phyloP scores from a whole-genome alignment of 1,140 invertebrate genomes.

The Bombus fervidus region DNA sequence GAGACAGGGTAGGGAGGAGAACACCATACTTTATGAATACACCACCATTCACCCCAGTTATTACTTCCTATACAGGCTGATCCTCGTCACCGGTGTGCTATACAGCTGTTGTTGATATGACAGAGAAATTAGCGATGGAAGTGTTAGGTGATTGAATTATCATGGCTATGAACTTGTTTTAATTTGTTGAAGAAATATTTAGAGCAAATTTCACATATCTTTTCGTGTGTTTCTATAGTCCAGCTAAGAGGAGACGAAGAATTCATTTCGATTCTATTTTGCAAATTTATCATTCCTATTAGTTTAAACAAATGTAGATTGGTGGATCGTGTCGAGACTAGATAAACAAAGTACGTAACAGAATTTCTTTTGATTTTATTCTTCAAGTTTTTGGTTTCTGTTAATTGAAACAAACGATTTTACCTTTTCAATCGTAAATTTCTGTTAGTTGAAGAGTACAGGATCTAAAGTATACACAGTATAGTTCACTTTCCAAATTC shows the following conservation, averaged over 20 bases:
- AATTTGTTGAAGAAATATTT: background rate
- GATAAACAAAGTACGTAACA: background rate
- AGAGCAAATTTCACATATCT: background rate
- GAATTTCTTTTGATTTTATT: background rate
- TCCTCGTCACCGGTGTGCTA: conserved; percentile 32
- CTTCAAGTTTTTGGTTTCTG: background rate
- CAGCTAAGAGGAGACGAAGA: background rate
- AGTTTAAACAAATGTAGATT: background rate
- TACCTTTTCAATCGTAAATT: background rate
- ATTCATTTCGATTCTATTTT: background rate
- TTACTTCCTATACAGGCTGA: conserved; percentile 69
- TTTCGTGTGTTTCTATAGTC: background rate
- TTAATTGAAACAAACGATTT: no score
- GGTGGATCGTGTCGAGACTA: no score
- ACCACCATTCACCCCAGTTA: conserved; percentile 75
- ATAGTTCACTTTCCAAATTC: no score
- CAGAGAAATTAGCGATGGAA: background rate
- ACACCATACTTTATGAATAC: conserved; percentile 77
- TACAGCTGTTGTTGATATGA: background rate
- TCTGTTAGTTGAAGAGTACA: no score
- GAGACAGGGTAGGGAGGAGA: conserved; percentile 18
- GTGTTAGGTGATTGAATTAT: background rate
- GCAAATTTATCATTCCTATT: background rate
- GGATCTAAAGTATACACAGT: no score
- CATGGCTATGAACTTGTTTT: background rate